Evolutionary conservation across 2,113 vertebrate genomes (phyloP), one percentile per base, ranked within the genome.

Genomic region (Triplophysa siluroides): DNA sequence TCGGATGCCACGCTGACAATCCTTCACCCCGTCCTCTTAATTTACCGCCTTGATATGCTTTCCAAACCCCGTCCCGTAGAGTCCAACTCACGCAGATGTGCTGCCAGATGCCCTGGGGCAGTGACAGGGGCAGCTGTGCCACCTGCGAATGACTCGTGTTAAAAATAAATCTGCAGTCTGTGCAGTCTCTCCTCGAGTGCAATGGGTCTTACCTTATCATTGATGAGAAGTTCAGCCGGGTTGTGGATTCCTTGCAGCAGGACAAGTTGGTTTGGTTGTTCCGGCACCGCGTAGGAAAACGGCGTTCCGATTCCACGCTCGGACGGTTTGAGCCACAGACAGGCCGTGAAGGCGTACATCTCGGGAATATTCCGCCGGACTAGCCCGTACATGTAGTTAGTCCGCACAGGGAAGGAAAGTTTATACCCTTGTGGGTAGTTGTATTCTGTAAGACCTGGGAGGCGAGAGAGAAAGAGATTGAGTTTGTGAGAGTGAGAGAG

Each of bases 341-440:
- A 98, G 85, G 94, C 88, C 0, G 96, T 98, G 91, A 99, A 98
- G 62, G 96, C 94, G 0, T 98, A 97, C 87, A 99, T 95, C 90
- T 99, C 96, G 0, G 96, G 96, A 62, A 99, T 90, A 16, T 93
- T 96, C 85, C 94, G 94, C 71, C 95, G 94, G 89, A 96, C 91
- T 13, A 96, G 91, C 8, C 94, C 97, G 0, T 97, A 98, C 97
- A 99, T 99, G 91, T 97, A 97, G 92, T 97, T 96, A 79, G 97
- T 98, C 45, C 96, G 91, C 85, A 98, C 94, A 0, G 96, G 95
- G 86, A 99, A 97, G 83, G 94, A 94, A 54, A 98, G 88, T 81
- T 96, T 95, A 85, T 95, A 98, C 86, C 95, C 95, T 0, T 96
- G 93, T 0, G 96, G 94, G 83, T 93, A 93, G 11, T 86, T 92